Base-by-base conservation (phyloP, 1,140 invertebrate species). In the Trichomalopsis sarcophagae region DNA sequence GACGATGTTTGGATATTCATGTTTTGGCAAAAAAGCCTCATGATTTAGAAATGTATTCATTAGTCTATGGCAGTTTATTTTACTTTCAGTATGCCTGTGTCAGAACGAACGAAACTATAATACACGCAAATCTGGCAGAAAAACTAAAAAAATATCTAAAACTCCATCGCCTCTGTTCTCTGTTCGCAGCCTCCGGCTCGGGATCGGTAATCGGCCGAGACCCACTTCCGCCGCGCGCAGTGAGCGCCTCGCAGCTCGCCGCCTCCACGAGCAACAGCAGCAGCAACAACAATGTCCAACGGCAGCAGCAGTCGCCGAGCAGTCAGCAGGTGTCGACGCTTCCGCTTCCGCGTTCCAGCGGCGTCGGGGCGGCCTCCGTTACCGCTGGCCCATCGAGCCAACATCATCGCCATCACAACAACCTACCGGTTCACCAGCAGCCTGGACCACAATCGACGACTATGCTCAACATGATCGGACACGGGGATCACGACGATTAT, bases 201-300 rank as follows among this genome's bases (percentile, higher is more conserved):
- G 94, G 94, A 84, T 94, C 94, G 81, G 93, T 94, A 88, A 94
- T 94, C 89, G 93, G 94, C 33, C 92, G 93, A 84, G 94, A 94
- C 88, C 92, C 93, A 33, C 91, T 94, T 86, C 93, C 93, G 10
- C 92, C 92, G 44, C 93, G 94, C 79, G 91, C 91, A 69, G 90
- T 93, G 86, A 92, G 91, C 85, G 91, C 94, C 87, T 94, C 94
- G 87, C 93, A 94, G 89, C 84, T 92, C 69, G 84, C 88, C 88
- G 90, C 88, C 89, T 30, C 85, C 84, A 86, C 84, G 87, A 69
- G 89, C 89, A 88, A 7, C 55, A 68, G 62, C 81, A 40, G 40
- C 75, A 84, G 44, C 82, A 68, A 2, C 68, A 62, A 9, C 76
- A 80, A 33, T 79, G 76, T 90, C 89, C 86, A 86, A 84, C 89